A percentile compares a stretch with the other conserved stretches of the same genome.
Evolutionary conservation across 2,888 invertebrate species (phyloP).

Genomic region (Sussaba pulchella): DNA sequence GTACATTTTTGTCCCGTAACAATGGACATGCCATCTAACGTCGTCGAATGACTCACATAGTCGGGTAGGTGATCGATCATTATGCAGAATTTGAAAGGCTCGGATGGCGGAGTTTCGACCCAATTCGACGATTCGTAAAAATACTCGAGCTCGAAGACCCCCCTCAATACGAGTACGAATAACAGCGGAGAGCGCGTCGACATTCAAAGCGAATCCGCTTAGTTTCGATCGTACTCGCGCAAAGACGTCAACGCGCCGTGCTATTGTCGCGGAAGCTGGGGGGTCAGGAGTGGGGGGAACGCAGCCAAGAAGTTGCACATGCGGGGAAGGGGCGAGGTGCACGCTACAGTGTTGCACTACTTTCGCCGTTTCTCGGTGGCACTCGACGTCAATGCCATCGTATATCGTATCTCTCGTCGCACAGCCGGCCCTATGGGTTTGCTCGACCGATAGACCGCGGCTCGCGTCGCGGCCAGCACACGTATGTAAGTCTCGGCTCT

Average conservation of each 20-base stretch:
- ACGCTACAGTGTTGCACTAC: constrained; percentile 77
- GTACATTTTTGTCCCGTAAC: neutral
- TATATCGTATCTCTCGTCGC: constrained; percentile 65
- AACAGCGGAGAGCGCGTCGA: constrained; percentile 42
- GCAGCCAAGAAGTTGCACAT: constrained; percentile 53
- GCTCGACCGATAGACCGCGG: constrained; percentile 40
- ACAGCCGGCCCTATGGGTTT: constrained; percentile 64
- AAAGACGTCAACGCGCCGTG: too few relatives aligned
- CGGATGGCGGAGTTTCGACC: neutral
- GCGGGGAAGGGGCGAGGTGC: too few relatives aligned
- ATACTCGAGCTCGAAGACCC: too few relatives aligned
- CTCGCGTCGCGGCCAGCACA: neutral
- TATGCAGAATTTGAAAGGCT: neutral
- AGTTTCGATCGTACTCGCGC: constrained; percentile 19
- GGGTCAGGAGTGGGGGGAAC: constrained; percentile 61
- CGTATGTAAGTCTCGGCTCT: too few relatives aligned
- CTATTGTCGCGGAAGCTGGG: neutral
- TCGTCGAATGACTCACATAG: neutral
- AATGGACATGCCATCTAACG: neutral
- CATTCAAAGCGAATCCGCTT: constrained; percentile 1
- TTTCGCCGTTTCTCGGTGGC: constrained; percentile 77
- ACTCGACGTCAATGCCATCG: constrained; percentile 79
- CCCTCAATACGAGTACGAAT: too few relatives aligned
- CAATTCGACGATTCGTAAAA: neutral
- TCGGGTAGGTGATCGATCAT: neutral